A percentile compares a stretch with the other conserved stretches of the same genome.
These are phyloP conservation scores for Cheiracanthium punctorium DNA, from an alignment of 2,888 invertebrate genomes.

Conservation along the genomic window DNA sequence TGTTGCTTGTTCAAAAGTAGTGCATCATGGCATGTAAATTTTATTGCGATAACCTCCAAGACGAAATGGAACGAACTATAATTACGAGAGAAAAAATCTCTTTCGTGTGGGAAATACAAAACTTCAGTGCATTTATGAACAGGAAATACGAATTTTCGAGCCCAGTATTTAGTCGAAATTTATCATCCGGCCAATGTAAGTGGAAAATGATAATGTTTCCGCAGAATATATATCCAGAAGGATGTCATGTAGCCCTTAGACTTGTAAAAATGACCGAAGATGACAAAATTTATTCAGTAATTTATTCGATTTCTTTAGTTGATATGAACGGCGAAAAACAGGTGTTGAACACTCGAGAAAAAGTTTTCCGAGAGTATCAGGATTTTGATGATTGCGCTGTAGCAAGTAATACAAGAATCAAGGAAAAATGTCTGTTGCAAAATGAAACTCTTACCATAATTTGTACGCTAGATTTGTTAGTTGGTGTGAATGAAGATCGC, in stretches of 20 bases:
- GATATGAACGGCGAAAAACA: background rate
- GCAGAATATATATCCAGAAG: conserved; percentile 23
- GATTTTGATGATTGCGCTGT: conserved; percentile 31
- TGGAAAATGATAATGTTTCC: conserved; percentile 36
- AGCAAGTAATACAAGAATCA: background rate
- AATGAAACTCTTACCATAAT: background rate
- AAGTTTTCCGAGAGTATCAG: background rate
- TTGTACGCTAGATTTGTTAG: conserved; percentile 35
- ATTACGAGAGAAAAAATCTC: background rate
- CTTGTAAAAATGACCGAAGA: conserved; percentile 28
- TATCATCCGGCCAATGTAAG: background rate
- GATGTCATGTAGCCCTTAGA: background rate
- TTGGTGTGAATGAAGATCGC: background rate
- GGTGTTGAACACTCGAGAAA: background rate
- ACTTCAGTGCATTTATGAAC: conserved; percentile 12
- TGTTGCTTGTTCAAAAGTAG: no score
- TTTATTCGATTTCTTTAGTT: conserved; percentile 16
- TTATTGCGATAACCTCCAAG: no score
- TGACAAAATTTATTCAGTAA: background rate
- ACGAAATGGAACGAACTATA: no score
- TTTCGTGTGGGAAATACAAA: conserved; percentile 22
- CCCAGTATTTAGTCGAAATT: background rate
- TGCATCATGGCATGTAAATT: no score
- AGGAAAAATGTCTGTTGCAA: background rate
- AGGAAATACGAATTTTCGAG: conserved; percentile 43